phyloP scores from a whole-genome alignment of 2,797 vertebrate genomes.

The Schizothorax lantsangensis region DNA sequence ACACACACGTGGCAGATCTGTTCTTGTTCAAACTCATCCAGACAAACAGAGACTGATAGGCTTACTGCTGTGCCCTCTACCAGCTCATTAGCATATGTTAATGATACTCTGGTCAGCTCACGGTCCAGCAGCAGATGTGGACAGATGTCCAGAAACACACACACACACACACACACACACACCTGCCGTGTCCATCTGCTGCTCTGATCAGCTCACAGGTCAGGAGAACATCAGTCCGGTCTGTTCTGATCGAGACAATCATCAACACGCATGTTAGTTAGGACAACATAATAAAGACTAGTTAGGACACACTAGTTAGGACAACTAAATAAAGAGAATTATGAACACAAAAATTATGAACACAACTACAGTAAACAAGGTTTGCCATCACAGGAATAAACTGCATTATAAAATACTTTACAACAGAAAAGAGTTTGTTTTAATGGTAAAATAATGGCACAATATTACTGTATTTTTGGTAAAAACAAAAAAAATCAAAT shows the following conservation, averaged over 20 bases:
- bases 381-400: background rate
- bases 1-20: background rate
- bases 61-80: background rate
- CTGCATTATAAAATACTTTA: background rate
- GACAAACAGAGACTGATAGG: background rate
- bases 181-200: background rate
- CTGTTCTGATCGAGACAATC: background rate
- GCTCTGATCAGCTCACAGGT: conserved; percentile 11
- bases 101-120: background rate
- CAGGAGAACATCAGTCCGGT: conserved; percentile 6
- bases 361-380: background rate
- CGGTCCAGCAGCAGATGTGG: conserved; percentile 13
- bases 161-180: conserved; percentile 8
- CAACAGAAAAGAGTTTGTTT: background rate
- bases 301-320: too few species aligned
- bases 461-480: background rate
- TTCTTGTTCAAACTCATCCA: background rate
- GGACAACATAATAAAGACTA: background rate
- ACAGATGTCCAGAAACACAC: conserved; percentile 44
- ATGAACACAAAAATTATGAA: background rate
- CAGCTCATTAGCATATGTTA: background rate
- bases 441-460: background rate
- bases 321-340: background rate
- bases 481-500: too few species aligned
- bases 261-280: background rate